Base-by-base conservation (phyloP, 2,113 vertebrate genomes). In the Zosterops pallidus region DNA sequence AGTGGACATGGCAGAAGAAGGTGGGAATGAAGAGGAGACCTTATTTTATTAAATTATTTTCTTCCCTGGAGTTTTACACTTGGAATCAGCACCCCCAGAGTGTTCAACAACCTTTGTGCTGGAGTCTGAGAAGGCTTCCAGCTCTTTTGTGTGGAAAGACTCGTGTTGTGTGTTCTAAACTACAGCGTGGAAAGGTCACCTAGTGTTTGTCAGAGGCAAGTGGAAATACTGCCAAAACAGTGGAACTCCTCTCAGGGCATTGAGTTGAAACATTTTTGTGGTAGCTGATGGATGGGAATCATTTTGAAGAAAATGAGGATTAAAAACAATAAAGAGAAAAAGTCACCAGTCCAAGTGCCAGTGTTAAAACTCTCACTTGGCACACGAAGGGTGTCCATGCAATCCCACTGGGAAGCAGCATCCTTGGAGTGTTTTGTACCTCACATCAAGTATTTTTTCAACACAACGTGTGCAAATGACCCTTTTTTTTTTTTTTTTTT, bases 371-470 rank as follows among this genome's bases (percentile, higher is more conserved):
- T 41, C 46, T 64, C 25, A 7, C 33, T 19, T 15, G 10, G 11
- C 33, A 28, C 0, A 0, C 14, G 50, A 22, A 46, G 25, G 29
- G 17, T 39, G 33, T 20, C 39, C 12, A 2, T 25, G 31, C 22
- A 28, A 7, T 31, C 37, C 70, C 2, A 1, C 15, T 47, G 65
- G 35, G 56, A 60, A 39, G 42, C 12, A 3, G 14, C 9, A 0
- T 33, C 20, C 52, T 63, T 37, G 44, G 11, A 14, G 33, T 60
- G 23, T 28, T 65, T 13, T 37, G 35, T 47, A 17, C 59, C 39
- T 41, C 28, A 15, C 9, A 20, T 28, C 3, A 31, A 5, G 16
- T 67, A 0, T 76, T 67, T 71, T 78, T 55, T 14, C 41, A 53
- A 5, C 11, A 4, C 35, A 29, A 11, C 14, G 9, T 37, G 37